Evolutionary conservation across 92 coral and sea anemone genomes (phyloP).

Genomic region (Muricea muricata): DNA sequence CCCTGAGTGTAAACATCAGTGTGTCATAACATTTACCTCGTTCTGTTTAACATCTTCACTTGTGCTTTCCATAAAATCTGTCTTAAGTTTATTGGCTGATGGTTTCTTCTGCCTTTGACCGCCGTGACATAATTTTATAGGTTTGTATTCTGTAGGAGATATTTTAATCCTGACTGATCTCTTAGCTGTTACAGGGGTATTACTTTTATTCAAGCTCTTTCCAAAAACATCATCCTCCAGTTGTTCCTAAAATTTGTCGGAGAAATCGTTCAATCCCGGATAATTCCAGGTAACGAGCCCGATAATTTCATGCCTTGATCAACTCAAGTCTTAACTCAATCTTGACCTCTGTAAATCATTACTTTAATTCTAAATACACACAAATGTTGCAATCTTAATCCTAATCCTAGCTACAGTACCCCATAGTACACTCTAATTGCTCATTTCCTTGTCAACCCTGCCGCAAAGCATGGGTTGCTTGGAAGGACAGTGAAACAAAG

Average conservation of each 20-base stretch:
- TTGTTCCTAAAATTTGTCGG: background rate
- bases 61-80: background rate
- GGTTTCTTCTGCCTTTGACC: constrained; percentile 80
- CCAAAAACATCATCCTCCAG: constrained; percentile 87
- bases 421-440: too few species aligned
- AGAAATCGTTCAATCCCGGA: background rate
- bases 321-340: too few species aligned
- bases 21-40: background rate
- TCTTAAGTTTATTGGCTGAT: background rate
- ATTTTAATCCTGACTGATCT: constrained; percentile 70
- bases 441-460: too few species aligned
- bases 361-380: too few species aligned
- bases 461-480: too few species aligned
- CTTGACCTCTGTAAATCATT: too few species aligned
- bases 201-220: constrained; percentile 75
- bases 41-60: background rate
- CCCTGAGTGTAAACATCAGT: background rate
- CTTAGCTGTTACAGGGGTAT: constrained; percentile 43
- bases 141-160: constrained; percentile 77
- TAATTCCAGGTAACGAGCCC: too few species aligned
- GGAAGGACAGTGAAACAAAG: too few species aligned
- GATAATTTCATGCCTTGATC: too few species aligned
- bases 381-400: too few species aligned
- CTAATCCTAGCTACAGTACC: too few species aligned
- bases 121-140: constrained; percentile 89